Evolutionary conservation across 2,888 invertebrate species (phyloP).

Genomic region (Chalcis sispes): DNA sequence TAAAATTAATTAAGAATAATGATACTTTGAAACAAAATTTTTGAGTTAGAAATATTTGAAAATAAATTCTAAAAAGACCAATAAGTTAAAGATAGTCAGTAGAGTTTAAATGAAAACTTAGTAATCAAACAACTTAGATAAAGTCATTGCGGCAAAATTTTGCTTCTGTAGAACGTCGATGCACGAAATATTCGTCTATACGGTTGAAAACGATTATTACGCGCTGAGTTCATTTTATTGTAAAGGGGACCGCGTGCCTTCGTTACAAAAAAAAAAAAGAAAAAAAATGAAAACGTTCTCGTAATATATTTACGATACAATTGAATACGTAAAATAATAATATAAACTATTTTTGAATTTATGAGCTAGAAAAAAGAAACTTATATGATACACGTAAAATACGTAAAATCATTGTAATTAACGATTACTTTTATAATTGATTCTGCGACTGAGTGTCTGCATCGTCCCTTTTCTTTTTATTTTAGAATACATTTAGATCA

Average conservation of each 20-base stretch:
- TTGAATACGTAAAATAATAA: constrained; percentile 58
- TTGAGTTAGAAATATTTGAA: constrained; percentile 2
- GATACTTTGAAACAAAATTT: constrained; percentile 1
- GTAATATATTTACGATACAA: constrained; percentile 52
- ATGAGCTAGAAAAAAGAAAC: constrained; percentile 48
- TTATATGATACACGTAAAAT: constrained; percentile 55
- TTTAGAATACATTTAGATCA: constrained; percentile 30
- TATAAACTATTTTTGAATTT: constrained; percentile 64
- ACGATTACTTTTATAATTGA: constrained; percentile 34
- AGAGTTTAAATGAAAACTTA: no score
- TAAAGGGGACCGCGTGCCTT: constrained; percentile 76
- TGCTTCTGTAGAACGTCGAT: constrained; percentile 71
- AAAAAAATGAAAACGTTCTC: constrained; percentile 51
- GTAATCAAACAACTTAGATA: no score
- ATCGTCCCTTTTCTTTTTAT: constrained; percentile 14
- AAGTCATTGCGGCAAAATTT: constrained; percentile 73
- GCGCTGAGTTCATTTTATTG: constrained; percentile 71
- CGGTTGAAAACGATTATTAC: constrained; percentile 66
- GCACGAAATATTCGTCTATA: constrained; percentile 68
- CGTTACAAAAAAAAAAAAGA: constrained; percentile 58
- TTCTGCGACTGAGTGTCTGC: constrained; percentile 2
- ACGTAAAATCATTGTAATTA: constrained; percentile 42
- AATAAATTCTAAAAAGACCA: no score
- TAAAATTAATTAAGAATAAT: constrained; percentile 26
- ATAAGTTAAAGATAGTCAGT: no score